Base-by-base conservation (phyloP, 2,888 invertebrate species). In the Drosophila monieri region DNA sequence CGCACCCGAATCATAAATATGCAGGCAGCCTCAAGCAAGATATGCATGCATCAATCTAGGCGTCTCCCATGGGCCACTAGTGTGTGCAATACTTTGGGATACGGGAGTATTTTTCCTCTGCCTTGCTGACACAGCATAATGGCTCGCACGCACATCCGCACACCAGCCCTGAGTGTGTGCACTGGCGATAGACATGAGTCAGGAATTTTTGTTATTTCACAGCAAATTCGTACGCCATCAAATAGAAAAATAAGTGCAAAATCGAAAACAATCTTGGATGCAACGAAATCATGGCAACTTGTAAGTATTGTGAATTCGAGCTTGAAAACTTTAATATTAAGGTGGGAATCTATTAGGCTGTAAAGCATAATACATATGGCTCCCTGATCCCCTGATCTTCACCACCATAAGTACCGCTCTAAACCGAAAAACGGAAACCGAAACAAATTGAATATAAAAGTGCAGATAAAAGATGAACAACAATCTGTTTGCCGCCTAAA, bases 1-100 rank as follows among this genome's bases (percentile, higher is more conserved):
- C 69, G 59, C 47, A 65, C 65, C 64, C 52, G 59, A 65, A 68
- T 77, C 79, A 84, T 87, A 87, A 79, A 85, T 85, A 87, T 81
- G 77, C 68, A 85, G 62, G 64, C 55, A 59, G 41, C 53, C 48
- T 48, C 49, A 21, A 25, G 59, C 41, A 27, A 48, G 57, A 46
- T 43, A 25, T 58, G 71, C 64, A 48, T 72, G 47, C 72, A 55
- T 56, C 61, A 61, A 69, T 54, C 72, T 47, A 15, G 52, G 58
- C 48, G 57, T 64, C 57, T 53, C 25, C 18, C 41, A 47, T 43
- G 52, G 14, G 4, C 14, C 14, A 37, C 14, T 14, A n/a, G 12
- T 37, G 15, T 9, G 12, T 60, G 59, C 59, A 51, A 54, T 65
- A 52, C 18, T 61, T 48, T 23, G 25, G 47, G 23, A 60, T 27